Conservation (phyloP, 2,888 invertebrate genomes). For the Neoaliturus tenellus region DNA sequence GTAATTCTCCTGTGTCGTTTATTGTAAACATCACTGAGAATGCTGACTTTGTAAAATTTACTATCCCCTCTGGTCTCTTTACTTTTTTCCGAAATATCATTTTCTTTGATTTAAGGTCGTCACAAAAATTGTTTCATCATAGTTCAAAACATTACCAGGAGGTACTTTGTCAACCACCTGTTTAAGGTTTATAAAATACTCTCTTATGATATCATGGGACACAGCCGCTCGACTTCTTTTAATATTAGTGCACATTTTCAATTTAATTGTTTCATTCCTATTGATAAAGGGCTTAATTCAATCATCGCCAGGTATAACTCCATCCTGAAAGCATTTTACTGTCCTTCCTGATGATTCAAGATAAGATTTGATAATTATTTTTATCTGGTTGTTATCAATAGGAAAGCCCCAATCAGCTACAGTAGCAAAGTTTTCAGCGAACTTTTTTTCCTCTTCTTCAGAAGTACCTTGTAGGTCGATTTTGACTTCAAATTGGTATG, state of each 20-base stretch:
- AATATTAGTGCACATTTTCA: not conserved
- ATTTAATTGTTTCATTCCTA: not conserved
- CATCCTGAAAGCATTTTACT: not conserved
- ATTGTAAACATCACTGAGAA: conserved; percentile 61
- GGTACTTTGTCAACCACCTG: not conserved
- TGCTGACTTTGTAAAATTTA: conserved; percentile 56
- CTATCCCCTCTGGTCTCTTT: conserved; percentile 59
- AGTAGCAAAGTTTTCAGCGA: conserved; percentile 31
- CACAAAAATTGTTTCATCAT: not conserved
- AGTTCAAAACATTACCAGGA: conserved; percentile 47
- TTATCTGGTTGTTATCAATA: not conserved
- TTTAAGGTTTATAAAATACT: not conserved
- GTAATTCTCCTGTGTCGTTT: conserved; percentile 55
- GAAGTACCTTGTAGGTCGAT: not conserved
- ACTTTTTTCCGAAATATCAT: conserved; percentile 57
- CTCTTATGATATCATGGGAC: conserved; percentile 10
- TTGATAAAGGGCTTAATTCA: not conserved
- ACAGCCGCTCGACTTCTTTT: conserved; percentile 17
- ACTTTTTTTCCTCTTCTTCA: not conserved
- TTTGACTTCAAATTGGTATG: too few species aligned
- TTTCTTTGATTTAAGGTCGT: not conserved
- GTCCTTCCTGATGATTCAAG: conserved; percentile 6
- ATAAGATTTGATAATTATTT: conserved; percentile 5
- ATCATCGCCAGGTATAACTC: conserved; percentile 1
- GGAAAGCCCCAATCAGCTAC: conserved; percentile 19